phyloP scores from a whole-genome alignment of 2,888 invertebrate genomes.

The Nephrotoma flavescens region DNA sequence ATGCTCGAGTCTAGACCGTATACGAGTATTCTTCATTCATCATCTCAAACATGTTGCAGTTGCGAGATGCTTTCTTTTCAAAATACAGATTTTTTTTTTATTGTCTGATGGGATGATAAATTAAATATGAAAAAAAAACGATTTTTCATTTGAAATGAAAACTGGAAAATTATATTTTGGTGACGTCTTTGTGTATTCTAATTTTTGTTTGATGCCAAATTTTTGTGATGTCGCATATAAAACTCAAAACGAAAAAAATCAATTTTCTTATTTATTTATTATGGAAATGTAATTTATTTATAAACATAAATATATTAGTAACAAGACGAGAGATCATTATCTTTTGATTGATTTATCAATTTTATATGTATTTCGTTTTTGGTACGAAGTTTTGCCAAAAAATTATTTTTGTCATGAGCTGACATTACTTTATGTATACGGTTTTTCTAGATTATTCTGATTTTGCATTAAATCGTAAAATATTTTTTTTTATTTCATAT shows the following conservation, averaged over 20 bases:
- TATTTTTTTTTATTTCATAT: too few relatives aligned
- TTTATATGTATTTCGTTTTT: background rate
- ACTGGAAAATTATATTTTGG: background rate
- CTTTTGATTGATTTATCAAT: background rate
- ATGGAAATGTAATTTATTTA: background rate
- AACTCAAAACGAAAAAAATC: background rate
- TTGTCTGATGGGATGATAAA: background rate
- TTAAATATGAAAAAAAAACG: background rate
- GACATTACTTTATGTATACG: background rate
- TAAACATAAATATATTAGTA: background rate
- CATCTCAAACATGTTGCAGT: background rate
- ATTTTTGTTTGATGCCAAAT: background rate
- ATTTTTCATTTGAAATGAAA: background rate
- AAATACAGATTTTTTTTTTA: background rate
- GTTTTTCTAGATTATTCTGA: background rate
- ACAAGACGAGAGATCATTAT: background rate
- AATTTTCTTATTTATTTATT: background rate
- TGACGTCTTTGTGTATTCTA: background rate
- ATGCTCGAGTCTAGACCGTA: background rate
- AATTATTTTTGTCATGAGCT: background rate
- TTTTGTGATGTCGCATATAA: background rate
- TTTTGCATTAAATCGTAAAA: too few relatives aligned
- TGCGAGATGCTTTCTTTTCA: background rate
- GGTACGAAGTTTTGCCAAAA: background rate
- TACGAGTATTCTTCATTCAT: background rate